Percentiles rank a stretch among this genome's conserved stretches.
Conservation (phyloP, 23 tunicate genomes). For the Ascidia mentula region DNA sequence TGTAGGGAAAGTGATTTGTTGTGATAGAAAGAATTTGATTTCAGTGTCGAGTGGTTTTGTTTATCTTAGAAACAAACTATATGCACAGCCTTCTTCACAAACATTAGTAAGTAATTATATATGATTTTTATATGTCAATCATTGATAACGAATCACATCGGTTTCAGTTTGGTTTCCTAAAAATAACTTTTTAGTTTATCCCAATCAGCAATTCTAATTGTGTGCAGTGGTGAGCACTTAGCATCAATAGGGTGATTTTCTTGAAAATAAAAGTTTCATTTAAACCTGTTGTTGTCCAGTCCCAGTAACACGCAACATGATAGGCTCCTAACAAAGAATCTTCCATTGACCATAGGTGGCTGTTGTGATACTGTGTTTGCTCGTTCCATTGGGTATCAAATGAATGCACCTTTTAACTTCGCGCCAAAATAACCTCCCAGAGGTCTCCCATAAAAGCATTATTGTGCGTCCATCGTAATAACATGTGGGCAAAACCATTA, state of each 20-base stretch:
- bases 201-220: too few relatives aligned
- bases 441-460: not conserved
- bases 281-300: not conserved
- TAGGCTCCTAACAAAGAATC: not conserved
- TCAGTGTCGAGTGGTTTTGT: too few relatives aligned
- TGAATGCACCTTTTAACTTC: not conserved
- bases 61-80: too few relatives aligned
- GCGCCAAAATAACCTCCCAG: not conserved
- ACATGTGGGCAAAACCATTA: slow-evolving; percentile 5
- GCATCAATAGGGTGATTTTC: not conserved
- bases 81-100: too few relatives aligned
- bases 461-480: not conserved
- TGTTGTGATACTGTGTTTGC: not conserved
- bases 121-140: too few relatives aligned
- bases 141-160: too few relatives aligned
- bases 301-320: not conserved
- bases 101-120: too few relatives aligned
- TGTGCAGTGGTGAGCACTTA: too few relatives aligned
- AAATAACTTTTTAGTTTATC: too few relatives aligned
- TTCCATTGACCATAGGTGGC: not conserved
- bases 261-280: not conserved
- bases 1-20: too few relatives aligned
- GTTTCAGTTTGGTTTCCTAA: too few relatives aligned
- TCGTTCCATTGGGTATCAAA: not conserved
- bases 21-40: too few relatives aligned